A percentile compares a stretch with the other conserved stretches of the same genome.
Evolutionary conservation across 2,113 vertebrate genomes (phyloP).

Genomic region (Tamias sibiricus): DNA sequence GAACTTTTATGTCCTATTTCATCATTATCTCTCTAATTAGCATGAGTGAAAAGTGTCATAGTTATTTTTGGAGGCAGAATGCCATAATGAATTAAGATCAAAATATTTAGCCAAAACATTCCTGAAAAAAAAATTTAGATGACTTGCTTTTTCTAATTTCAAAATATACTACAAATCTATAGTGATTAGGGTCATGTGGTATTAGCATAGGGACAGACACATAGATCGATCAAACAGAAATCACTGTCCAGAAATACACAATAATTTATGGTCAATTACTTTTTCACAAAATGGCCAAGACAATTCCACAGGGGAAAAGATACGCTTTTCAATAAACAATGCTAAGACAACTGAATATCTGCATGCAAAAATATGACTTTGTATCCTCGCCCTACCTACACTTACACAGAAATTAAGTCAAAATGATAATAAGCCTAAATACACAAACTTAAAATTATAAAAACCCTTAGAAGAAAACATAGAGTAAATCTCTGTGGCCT

Average conservation of each 20-base stretch:
- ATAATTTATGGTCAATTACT: not conserved
- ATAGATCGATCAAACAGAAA: not conserved
- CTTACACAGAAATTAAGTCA: not conserved
- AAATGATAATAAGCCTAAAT: not conserved
- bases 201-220: not conserved
- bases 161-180: not conserved
- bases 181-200: not conserved
- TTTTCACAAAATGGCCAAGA: not conserved
- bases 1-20: slow-evolving; percentile 30
- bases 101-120: slow-evolving; percentile 19
- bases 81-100: not conserved
- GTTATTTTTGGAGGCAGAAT: slow-evolving; percentile 48
- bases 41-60: slow-evolving; percentile 30
- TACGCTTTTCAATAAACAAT: not conserved
- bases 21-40: not conserved
- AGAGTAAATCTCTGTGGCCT: not conserved
- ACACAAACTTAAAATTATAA: not conserved
- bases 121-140: not conserved
- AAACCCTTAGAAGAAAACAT: slow-evolving; percentile 4
- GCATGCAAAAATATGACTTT: slow-evolving; percentile 6
- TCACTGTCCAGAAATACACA: not conserved
- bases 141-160: not conserved
- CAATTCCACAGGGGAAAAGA: not conserved
- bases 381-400: not conserved
- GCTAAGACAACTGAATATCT: not conserved